Conservation (phyloP, 2,113 vertebrate genomes). For the Ariopsis seemanni region DNA sequence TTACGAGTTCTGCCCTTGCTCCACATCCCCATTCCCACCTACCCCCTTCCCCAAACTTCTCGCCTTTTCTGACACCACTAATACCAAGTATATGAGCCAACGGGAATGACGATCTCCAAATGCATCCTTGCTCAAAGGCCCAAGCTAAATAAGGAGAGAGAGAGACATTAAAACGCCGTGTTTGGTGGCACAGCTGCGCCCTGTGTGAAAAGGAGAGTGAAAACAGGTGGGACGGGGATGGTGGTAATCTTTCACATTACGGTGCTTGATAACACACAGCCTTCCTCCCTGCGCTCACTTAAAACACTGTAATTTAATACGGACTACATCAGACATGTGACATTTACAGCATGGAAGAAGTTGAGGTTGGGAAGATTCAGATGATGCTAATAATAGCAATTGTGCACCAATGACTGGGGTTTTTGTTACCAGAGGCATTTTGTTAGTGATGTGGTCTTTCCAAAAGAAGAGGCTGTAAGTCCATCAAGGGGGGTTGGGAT, state of each 20-base stretch:
- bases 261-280: conserved; percentile 73
- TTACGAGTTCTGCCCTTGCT: conserved; percentile 33
- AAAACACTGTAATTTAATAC: conserved; percentile 79
- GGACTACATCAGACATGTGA: conserved; percentile 77
- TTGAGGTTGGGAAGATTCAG: conserved; percentile 76
- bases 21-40: neutral
- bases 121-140: conserved; percentile 24
- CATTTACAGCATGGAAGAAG: conserved; percentile 74
- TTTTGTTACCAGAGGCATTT: conserved; percentile 79
- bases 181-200: conserved; percentile 76
- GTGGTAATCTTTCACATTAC: conserved; percentile 80
- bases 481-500: conserved; percentile 63
- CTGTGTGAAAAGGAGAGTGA: conserved; percentile 70
- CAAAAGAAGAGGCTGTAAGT: conserved; percentile 69
- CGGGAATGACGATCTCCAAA: conserved; percentile 49
- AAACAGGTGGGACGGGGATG: conserved; percentile 75
- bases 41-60: neutral
- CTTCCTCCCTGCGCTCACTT: conserved; percentile 65
- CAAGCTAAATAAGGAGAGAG: conserved; percentile 52
- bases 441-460: conserved; percentile 63
- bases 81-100: conserved; percentile 39
- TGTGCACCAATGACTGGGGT: conserved; percentile 67
- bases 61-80: conserved; percentile 35
- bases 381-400: conserved; percentile 74
- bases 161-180: conserved; percentile 69